Base-by-base conservation (phyloP, 2,888 invertebrate genomes). In the Phlogophora meticulosa region DNA sequence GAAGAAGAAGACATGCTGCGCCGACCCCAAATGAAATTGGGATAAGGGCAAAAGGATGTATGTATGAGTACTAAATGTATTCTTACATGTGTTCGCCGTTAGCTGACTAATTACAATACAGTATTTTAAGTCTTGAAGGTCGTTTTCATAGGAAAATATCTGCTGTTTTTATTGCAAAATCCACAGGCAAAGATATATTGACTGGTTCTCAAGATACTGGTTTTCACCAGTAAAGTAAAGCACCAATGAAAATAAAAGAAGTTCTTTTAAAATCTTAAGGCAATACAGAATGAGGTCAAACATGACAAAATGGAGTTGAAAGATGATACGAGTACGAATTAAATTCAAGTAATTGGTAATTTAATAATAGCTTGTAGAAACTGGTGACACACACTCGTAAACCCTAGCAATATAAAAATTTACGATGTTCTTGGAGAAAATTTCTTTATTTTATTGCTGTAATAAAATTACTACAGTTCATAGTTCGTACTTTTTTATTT, bases 391-490 rank as follows among this genome's bases (percentile, higher is more conserved):
- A 81, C 74, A 81, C 79, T 85, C 87, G 78, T 87, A 86, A 88
- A 88, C 75, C 68, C 67, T 66, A 75, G 60, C 70, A 85, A 79
- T 82, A 87, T 87, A 89, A 90, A 78, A 76, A 59, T 63, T 72
- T 81, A 82, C 72, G 79, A 83, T 52, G 43, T 72, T 88, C 86
- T 83, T 67, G 66, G 62, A 78, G 80, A 78, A 85, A 87, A 87
- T 87, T 86, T 83, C 81, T 87, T 85, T 81, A 84, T 78, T 89
- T 88, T 90, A 91, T 86, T 83, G 81, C 83, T 59, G 80, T 83
- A 82, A 87, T 90, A 90, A 90, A 90, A 87, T 86, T 80, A 83
- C 84, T 80, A 81, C 61, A 76, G 77, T 81, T 76, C 80, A 81
- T 86, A 86, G 81, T 85, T 73, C 72, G 53, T 78, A 53, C 42